Evolutionary conservation across 2,888 invertebrate species (phyloP), one percentile per base, ranked within the genome.

Genomic region (Drosophila parthenogenetica): DNA sequence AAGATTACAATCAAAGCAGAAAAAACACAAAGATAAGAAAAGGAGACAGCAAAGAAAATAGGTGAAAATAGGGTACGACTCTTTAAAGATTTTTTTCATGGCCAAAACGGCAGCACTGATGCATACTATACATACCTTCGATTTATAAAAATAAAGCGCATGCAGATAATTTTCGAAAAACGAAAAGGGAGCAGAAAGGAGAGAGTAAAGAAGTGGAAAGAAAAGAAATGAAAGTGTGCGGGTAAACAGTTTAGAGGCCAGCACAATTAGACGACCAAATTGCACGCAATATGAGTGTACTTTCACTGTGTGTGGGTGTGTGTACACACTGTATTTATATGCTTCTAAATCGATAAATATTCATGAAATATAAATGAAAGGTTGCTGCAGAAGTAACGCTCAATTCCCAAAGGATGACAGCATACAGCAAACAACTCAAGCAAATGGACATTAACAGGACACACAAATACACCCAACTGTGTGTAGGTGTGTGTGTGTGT

Each of bases 281-380:
- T 77, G 73, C 78, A 75, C 68, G 78, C 78, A 59, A 57, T 57
- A 35, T 43, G 32, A 57, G 37, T 57, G 49, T 50, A 49, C 35
- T 35, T n/a, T 42, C 14, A 25, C 5, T 29, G 32, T 16, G 32
- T 32, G 32, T 48, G 29, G 16, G 25, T 46, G 45, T n/a, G 22
- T 25, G n/a, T 29, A 16, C 11, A 54, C 46, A 45, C 19, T 54
- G 60, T 66, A 62, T 69, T 40, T 63, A 57, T 62, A 49, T 77
- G 57, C 68, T 61, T 62, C 61, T 63, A 66, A 83, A 89, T 86
- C 89, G 86, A 89, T 89, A 89, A 82, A 80, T 77, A 80, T 86
- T 88, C 74, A 86, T 85, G 77, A 77, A 88, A 84, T 68, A 83
- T 83, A 77, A 73, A 87, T 77, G 73, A 58, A 48, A 50, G 49